Evolutionary conservation across 2,113 vertebrate genomes (phyloP).

Genomic region (Rhinoderma darwinii): DNA sequence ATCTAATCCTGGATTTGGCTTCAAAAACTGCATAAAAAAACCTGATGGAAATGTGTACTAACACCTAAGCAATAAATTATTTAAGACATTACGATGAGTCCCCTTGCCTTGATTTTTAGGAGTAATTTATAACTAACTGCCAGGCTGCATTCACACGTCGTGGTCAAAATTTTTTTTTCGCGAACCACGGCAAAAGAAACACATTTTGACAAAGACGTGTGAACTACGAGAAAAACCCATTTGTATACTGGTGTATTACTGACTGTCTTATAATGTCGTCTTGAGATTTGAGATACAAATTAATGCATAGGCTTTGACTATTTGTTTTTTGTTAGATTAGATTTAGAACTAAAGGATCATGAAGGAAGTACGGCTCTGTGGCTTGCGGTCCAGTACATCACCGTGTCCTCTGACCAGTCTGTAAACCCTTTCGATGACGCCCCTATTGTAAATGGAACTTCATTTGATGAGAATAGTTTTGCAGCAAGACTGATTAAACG

Average conservation of each 20-base stretch:
- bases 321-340: slow-evolving; percentile 75
- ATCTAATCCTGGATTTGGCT: no score
- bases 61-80: no score
- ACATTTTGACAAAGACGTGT: no score
- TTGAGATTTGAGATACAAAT: background rate
- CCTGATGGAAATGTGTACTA: no score
- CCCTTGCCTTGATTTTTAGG: background rate
- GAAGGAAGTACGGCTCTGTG: slow-evolving; percentile 96
- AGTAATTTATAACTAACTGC: background rate
- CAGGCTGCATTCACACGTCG: no score
- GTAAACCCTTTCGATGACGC: slow-evolving; percentile 93
- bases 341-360: slow-evolving; percentile 93
- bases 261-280: background rate
- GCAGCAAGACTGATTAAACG: slow-evolving; percentile 91
- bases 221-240: no score
- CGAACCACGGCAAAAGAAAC: no score
- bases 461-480: slow-evolving; percentile 95
- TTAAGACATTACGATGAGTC: no score
- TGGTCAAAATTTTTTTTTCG: no score
- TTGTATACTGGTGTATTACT: no score
- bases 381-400: slow-evolving; percentile 95
- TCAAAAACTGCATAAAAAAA: no score
- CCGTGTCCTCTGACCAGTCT: slow-evolving; percentile 84
- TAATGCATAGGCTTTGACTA: background rate
- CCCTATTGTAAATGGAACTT: slow-evolving; percentile 91